phyloP scores from a whole-genome alignment of 2,888 invertebrate genomes.

The Agrotis clavis region DNA sequence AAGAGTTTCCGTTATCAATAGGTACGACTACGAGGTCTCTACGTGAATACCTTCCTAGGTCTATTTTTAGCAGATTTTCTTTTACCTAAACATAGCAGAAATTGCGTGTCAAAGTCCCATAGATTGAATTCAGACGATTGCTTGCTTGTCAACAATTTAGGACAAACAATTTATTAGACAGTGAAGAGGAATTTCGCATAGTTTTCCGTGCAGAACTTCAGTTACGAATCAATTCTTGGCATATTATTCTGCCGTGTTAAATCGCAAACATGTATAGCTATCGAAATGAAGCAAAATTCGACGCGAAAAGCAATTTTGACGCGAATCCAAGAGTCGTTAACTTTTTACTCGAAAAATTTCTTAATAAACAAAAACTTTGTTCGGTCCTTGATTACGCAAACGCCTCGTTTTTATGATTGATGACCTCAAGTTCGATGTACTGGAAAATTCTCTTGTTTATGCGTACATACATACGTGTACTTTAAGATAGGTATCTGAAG shows the following conservation, averaged over 20 bases:
- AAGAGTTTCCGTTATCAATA: slow-evolving; percentile 26
- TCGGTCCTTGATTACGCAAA: slow-evolving; percentile 51
- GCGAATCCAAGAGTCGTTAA: slow-evolving; percentile 49
- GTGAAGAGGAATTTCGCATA: slow-evolving; percentile 31
- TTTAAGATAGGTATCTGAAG: background rate
- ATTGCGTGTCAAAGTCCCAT: slow-evolving; percentile 45
- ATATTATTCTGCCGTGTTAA: slow-evolving; percentile 35
- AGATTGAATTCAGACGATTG: slow-evolving; percentile 24
- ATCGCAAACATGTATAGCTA: slow-evolving; percentile 51
- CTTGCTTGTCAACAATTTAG: slow-evolving; percentile 47
- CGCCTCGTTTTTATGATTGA: slow-evolving; percentile 62
- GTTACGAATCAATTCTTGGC: slow-evolving; percentile 24
- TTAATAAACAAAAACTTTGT: slow-evolving; percentile 61
- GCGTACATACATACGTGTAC: background rate
- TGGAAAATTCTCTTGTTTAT: slow-evolving; percentile 20
- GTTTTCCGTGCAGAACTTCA: slow-evolving; percentile 10
- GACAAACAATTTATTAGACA: slow-evolving; percentile 31
- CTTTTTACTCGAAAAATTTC: slow-evolving; percentile 51
- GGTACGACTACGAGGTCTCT: background rate
- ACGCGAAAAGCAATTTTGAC: slow-evolving; percentile 34
- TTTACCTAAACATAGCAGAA: slow-evolving; percentile 13
- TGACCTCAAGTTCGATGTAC: slow-evolving; percentile 59
- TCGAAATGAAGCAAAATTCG: slow-evolving; percentile 57
- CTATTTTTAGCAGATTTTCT: slow-evolving; percentile 19
- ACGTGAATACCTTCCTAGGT: slow-evolving; percentile 11